Conservation (phyloP, 2,113 vertebrate species). For the Paramisgurnus dabryanus region DNA sequence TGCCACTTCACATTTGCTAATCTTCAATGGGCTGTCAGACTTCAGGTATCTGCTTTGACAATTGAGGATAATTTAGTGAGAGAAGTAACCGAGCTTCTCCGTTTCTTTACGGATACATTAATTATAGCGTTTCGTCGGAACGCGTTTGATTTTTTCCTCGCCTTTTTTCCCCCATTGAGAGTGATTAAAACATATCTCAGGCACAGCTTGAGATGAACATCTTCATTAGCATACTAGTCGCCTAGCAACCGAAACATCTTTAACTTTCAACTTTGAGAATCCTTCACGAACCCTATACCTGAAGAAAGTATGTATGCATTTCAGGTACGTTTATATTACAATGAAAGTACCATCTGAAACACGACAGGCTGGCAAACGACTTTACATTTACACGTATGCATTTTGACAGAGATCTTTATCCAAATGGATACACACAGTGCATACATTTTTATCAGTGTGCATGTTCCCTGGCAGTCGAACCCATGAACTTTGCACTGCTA, state of each 20-base stretch:
- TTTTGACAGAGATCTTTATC: no score
- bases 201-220: constrained; percentile 69
- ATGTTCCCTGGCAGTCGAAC: no score
- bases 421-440: no score
- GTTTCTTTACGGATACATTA: constrained; percentile 51
- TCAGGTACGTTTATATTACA: background rate
- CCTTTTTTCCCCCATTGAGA: constrained; percentile 22
- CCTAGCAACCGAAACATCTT: constrained; percentile 74
- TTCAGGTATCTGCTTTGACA: constrained; percentile 29
- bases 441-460: no score
- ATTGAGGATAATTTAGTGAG: constrained; percentile 36
- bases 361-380: no score
- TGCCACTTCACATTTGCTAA: constrained; percentile 34
- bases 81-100: constrained; percentile 35
- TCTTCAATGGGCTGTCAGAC: constrained; percentile 18
- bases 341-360: background rate
- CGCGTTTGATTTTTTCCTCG: background rate
- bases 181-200: constrained; percentile 62
- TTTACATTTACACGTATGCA: no score
- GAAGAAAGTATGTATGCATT: constrained; percentile 10
- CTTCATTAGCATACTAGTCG: constrained; percentile 74
- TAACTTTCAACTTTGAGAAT: constrained; percentile 42
- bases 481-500: no score
- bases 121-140: constrained; percentile 50
- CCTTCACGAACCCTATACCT: constrained; percentile 30